phyloP scores from a whole-genome alignment of 1,140 invertebrate species.

The Pemphigus obesinymphae region DNA sequence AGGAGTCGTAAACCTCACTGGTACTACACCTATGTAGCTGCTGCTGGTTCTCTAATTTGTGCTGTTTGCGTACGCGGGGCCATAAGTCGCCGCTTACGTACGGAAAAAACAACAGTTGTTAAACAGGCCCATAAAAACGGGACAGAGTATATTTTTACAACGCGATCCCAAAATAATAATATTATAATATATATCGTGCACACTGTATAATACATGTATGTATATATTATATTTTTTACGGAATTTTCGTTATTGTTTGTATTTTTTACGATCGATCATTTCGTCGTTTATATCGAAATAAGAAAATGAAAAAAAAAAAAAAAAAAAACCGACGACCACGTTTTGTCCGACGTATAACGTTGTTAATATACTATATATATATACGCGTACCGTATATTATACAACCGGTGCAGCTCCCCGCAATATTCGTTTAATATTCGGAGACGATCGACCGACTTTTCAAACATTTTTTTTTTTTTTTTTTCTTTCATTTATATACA shows the following conservation, averaged over 20 bases:
- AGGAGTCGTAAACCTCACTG: background rate
- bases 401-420: too few species aligned
- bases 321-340: background rate
- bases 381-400: too few species aligned
- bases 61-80: constrained; percentile 12
- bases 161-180: background rate
- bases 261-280: too few species aligned
- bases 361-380: background rate
- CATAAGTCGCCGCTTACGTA: background rate
- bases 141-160: constrained; percentile 21
- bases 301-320: too few species aligned
- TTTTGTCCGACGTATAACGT: background rate
- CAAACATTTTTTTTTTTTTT: background rate
- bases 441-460: too few species aligned
- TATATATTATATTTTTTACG: background rate
- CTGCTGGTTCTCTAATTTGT: background rate
- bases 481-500: background rate
- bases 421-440: too few species aligned
- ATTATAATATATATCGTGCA: background rate
- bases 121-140: constrained; percentile 1
- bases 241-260: too few species aligned
- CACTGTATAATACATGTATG: background rate
- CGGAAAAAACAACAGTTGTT: constrained; percentile 19
- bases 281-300: too few species aligned
- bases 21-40: background rate